phyloP scores from a whole-genome alignment of 2,888 invertebrate genomes.

The Alloscopus bannaensis region DNA sequence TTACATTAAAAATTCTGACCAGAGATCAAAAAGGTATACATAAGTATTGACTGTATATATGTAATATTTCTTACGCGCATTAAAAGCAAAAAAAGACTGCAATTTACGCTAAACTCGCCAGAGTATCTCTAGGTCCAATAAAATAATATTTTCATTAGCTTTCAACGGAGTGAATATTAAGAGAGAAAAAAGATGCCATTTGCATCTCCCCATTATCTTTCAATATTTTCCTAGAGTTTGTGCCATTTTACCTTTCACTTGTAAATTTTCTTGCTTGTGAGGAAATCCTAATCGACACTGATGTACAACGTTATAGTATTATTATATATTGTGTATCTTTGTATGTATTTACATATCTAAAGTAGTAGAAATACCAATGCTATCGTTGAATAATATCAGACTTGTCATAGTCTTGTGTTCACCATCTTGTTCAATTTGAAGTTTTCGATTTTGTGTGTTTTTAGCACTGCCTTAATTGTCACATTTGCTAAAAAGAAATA shows the following conservation, averaged over 20 bases:
- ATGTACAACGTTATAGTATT: background rate
- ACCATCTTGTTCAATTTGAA: background rate
- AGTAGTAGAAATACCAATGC: conserved; percentile 29
- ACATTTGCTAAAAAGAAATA: background rate
- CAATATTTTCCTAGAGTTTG: background rate
- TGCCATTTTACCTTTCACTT: background rate
- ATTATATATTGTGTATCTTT: conserved; percentile 6
- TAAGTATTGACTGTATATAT: background rate
- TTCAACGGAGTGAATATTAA: background rate
- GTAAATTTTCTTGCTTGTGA: background rate
- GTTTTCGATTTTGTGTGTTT: conserved; percentile 13
- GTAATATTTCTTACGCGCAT: background rate
- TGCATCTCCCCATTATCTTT: background rate
- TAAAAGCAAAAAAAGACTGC: background rate
- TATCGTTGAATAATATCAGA: conserved; percentile 56
- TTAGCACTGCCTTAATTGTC: conserved; percentile 18
- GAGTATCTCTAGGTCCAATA: no score
- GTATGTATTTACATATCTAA: background rate
- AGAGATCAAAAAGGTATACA: conserved; percentile 20
- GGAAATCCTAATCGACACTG: background rate
- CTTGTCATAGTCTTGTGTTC: conserved; percentile 58
- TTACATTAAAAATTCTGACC: conserved; percentile 28
- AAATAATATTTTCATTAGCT: no score
- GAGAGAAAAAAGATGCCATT: background rate
- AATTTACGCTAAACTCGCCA: no score